A percentile compares a stretch with the other conserved stretches of the same genome.
These are phyloP conservation scores for Baronia brevicornis DNA, from an alignment of 2,888 invertebrate species.

Conservation along the genomic window DNA sequence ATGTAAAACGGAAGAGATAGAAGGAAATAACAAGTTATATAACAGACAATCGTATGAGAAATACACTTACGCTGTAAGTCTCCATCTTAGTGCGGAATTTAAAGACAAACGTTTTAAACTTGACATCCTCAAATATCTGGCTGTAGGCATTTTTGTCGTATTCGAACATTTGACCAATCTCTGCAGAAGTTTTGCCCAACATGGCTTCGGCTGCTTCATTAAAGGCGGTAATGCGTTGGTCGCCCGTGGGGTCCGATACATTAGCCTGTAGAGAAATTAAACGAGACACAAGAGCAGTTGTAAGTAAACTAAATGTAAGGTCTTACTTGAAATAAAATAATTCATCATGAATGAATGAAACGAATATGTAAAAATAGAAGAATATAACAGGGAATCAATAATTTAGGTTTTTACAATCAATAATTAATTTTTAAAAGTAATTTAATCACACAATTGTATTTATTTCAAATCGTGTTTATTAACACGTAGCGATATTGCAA, in stretches of 20 bases:
- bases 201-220: slow-evolving; percentile 87
- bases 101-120: slow-evolving; percentile 88
- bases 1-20: too few relatives aligned
- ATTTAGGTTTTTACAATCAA: too few relatives aligned
- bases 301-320: too few relatives aligned
- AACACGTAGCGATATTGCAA: too few relatives aligned
- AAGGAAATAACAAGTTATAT: neutral
- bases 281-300: too few relatives aligned
- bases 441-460: too few relatives aligned
- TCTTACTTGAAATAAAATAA: slow-evolving; percentile 8
- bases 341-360: neutral
- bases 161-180: slow-evolving; percentile 85
- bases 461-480: too few relatives aligned
- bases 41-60: neutral
- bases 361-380: too few relatives aligned
- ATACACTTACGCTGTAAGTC: slow-evolving; percentile 86
- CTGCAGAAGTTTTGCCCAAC: slow-evolving; percentile 81
- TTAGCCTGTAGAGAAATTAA: slow-evolving; percentile 77
- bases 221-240: slow-evolving; percentile 94
- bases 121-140: slow-evolving; percentile 81
- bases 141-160: slow-evolving; percentile 79
- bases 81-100: slow-evolving; percentile 93
- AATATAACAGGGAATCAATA: too few relatives aligned
- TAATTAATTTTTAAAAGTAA: too few relatives aligned
- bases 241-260: slow-evolving; percentile 90